Base-by-base conservation (phyloP, 64 coral and sea anemone genomes). In the Montipora efflorescens region DNA sequence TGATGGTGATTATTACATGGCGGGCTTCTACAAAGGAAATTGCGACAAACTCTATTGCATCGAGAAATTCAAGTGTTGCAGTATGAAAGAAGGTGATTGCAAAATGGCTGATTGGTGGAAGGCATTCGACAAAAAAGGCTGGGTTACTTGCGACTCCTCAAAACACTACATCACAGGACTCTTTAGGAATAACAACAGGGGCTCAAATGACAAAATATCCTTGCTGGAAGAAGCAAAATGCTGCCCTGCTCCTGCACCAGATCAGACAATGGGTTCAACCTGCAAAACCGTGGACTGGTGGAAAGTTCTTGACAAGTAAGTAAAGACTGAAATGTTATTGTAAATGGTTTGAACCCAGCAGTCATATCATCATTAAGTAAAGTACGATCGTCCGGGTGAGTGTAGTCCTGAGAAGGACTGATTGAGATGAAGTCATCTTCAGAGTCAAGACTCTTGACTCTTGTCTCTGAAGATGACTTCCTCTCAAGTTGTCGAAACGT, bases 11-110 rank as follows among this genome's bases (percentile, higher is more conserved):
- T 83, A 91, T 83, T 83, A 57, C 47, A 48, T 92, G 59, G 72
- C 90, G 1, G 79, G 90, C 18, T 10, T 92, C 16, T 92, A 92
- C 45, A 71, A 59, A 71, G 79, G 90, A 19, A 25, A 68, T 21
- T 92, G 90, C 23, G 90, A 92, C 14, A 28, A 62, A 28, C 48
- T 92, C 20, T 19, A 68, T 1, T 92, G 79, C 19, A 84, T 92
- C 55, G 90, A 92, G 8, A 83, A 92, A 82, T 52, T 92, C 79
- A 92, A 61, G 67, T 92, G 90, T 76, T 92, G 90, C 43, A 92
- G 20, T 9, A 92, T 92, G 90, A 14, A 64, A 0, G 80, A 83
- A 15, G 59, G 59, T 64, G 55, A 57, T 8, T 83, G 80, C 25
- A 83, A 50, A 75, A 66, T 52, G 53, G 64, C 67, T 4, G 25